These are phyloP conservation scores for Cynaeus angustus DNA, from an alignment of 2,888 invertebrate genomes.

Conservation along the genomic window DNA sequence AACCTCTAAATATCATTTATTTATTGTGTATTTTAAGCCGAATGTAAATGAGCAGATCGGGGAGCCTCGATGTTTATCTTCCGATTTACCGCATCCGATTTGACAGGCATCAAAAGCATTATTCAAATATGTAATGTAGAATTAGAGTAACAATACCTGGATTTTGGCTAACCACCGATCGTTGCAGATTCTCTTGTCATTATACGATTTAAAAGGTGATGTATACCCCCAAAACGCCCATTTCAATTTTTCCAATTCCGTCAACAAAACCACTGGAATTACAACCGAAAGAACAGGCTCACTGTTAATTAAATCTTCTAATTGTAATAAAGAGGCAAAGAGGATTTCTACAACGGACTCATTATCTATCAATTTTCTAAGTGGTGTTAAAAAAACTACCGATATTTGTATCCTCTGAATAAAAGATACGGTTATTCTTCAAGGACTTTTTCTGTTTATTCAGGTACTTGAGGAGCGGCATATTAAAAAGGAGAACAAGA, in stretches of 20 bases:
- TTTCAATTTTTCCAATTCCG: slow-evolving; percentile 31
- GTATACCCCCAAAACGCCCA: slow-evolving; percentile 48
- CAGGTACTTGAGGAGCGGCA: slow-evolving; percentile 58
- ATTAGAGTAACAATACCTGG: slow-evolving; percentile 61
- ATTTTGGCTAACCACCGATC: slow-evolving; percentile 63
- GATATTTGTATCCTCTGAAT: slow-evolving; percentile 29
- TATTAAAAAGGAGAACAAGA: slow-evolving; percentile 55
- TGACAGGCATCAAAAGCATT: slow-evolving; percentile 56
- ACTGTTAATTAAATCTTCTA: slow-evolving; percentile 14
- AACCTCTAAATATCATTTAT: background rate
- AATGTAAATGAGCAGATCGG: slow-evolving; percentile 53
- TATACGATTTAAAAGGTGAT: slow-evolving; percentile 49
- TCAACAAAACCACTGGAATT: slow-evolving; percentile 21
- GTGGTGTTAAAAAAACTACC: slow-evolving; percentile 8
- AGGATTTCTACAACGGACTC: slow-evolving; percentile 1
- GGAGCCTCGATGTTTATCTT: slow-evolving; percentile 61
- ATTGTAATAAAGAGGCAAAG: slow-evolving; percentile 1
- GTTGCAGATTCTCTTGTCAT: slow-evolving; percentile 62
- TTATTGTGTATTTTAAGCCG: slow-evolving; percentile 51
- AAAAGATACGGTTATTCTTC: slow-evolving; percentile 31
- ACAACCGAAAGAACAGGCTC: slow-evolving; percentile 18
- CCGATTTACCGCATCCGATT: slow-evolving; percentile 60
- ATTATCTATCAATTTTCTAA: slow-evolving; percentile 10
- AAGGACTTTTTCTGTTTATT: slow-evolving; percentile 54
- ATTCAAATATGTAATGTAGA: slow-evolving; percentile 62